phyloP scores from a whole-genome alignment of 2,888 invertebrate genomes.

The Cotesia congregata region DNA sequence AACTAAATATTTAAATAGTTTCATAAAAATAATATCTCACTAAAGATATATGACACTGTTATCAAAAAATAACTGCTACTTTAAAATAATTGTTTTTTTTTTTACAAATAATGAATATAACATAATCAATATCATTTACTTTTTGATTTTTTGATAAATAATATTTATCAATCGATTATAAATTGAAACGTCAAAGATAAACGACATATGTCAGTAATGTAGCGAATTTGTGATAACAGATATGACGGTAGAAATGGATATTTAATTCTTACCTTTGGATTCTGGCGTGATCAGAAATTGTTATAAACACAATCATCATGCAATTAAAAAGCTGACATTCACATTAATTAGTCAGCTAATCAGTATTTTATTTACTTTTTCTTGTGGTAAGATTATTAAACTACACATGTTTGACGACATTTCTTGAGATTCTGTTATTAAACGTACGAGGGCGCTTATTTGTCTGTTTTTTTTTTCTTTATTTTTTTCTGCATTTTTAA shows the following conservation, averaged over 20 bases:
- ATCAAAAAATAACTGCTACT: background rate
- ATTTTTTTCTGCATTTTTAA: background rate
- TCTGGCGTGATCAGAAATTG: constrained; percentile 55
- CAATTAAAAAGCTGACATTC: constrained; percentile 47
- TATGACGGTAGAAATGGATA: background rate
- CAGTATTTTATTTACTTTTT: constrained; percentile 62
- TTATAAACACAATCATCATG: constrained; percentile 46
- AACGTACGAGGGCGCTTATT: constrained; percentile 29
- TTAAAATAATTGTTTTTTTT: background rate
- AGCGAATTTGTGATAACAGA: background rate
- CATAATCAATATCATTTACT: background rate
- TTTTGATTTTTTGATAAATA: background rate
- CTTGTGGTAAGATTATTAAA: constrained; percentile 52
- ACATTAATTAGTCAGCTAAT: constrained; percentile 60
- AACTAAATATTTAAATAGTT: background rate
- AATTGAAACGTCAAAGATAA: constrained; percentile 19
- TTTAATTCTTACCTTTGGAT: constrained; percentile 60
- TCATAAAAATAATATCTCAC: background rate
- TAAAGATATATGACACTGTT: background rate
- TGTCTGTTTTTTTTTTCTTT: background rate
- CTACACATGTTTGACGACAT: constrained; percentile 57
- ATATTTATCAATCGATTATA: background rate
- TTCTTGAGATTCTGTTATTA: constrained; percentile 51
- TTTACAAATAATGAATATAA: background rate
- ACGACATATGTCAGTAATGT: constrained; percentile 21